Base-by-base conservation (phyloP, 2,797 vertebrate genomes). In the Sebastes iracundus region DNA sequence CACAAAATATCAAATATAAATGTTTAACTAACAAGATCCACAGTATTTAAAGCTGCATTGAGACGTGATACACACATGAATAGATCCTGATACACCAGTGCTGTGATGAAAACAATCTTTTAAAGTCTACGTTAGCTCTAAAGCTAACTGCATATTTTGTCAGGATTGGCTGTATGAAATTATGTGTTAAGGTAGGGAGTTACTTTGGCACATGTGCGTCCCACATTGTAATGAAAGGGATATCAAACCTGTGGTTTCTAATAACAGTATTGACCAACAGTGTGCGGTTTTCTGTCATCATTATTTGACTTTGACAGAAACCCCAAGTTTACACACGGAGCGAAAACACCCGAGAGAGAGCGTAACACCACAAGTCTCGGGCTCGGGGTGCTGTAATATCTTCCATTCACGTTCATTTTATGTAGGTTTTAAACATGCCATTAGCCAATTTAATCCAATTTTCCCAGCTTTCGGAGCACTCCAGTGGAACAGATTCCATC, bases 391-490 rank as follows among this genome's bases (percentile, higher is more conserved):
- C 91, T 85, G 91, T 95, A 96, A 96, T 95, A 94, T 95, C 95
- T 95, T 96, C 95, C 95, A 96, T 96, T 94, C 95, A 88, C 91
- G 81, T 95, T 94, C 92, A 94, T 95, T 96, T 96, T 94, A 95
- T 95, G 91, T 95, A 95, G 94, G 95, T 95, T 96, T 96, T 94
- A 96, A 96, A 96, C 95, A 96, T 95, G 93, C 95, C 93, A 96
- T 96, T 96, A 96, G 95, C 94, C 95, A 96, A 96, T 96, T 96
- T 96, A 95, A 95, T 96, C 94, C 94, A 96, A 96, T 96, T 96
- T 95, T 95, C 94, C 93, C 92, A 93, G 93, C 95, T 96, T 95
- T 94, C 90, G 68, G 92, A 93, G 94, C 94, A 96, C 95, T 96
- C 94, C 93, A 95, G 91, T 95, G 94, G 95, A 96, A 95, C 95